A percentile compares a stretch with the other conserved stretches of the same genome.
phyloP scores from a whole-genome alignment of 1,140 invertebrate species.

The Drosophila lini region DNA sequence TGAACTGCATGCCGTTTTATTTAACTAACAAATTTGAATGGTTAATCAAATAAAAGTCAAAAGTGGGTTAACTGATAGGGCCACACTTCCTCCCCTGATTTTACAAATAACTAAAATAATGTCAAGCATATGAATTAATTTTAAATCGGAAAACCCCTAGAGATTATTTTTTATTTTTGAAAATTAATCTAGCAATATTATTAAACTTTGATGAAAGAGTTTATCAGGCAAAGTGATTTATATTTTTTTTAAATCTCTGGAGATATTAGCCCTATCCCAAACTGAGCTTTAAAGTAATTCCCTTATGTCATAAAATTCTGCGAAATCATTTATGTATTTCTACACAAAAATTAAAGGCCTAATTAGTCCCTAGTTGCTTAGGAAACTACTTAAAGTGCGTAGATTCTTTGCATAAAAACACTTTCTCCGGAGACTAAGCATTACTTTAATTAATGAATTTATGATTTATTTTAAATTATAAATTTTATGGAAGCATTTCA shows the following conservation, averaged over 20 bases:
- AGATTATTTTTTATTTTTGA: neutral
- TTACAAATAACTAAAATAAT: neutral
- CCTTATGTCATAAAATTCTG: neutral
- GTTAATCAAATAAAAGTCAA: neutral
- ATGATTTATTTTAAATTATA: neutral
- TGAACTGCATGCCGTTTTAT: conserved; percentile 17
- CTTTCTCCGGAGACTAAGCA: neutral
- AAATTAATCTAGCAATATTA: no score
- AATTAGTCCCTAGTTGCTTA: neutral
- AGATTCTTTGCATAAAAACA: neutral
- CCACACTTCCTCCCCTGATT: conserved; percentile 13
- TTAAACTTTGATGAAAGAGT: neutral
- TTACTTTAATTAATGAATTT: neutral
- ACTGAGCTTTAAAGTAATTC: neutral
- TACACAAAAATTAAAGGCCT: no score
- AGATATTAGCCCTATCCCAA: neutral
- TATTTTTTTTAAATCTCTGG: neutral
- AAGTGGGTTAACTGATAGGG: neutral
- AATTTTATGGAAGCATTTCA: neutral
- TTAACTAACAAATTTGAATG: conserved; percentile 7
- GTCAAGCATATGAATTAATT: neutral
- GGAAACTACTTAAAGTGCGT: no score
- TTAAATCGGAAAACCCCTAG: neutral
- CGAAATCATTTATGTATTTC: neutral
- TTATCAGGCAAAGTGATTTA: no score